Evolutionary conservation across 2,888 invertebrate species (phyloP), one percentile per base, ranked within the genome.

Genomic region (Sesamia inferens): DNA sequence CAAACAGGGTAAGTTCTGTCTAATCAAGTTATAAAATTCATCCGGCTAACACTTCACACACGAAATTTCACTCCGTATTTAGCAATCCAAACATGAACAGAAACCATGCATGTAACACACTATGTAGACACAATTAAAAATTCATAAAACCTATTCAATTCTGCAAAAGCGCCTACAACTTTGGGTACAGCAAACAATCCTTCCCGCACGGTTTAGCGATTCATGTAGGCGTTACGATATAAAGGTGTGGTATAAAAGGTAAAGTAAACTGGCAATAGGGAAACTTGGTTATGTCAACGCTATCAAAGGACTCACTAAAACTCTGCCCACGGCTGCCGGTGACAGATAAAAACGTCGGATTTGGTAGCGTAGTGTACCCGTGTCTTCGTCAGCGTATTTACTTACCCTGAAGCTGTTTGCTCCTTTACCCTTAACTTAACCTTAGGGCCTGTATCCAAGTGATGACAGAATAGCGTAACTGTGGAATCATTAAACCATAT

Each of bases 351-450:
- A 95, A 94, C 92, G 90, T 90, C 88, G 87, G 89, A 88, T 91
- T 90, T 92, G 89, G 89, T 90, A 88, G 89, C 86, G 90, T 93
- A 93, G 93, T 93, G 91, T 91, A 91, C 93, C 92, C 91, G 89
- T 90, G 92, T 90, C 94, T 92, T 92, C 93, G 94, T 96, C 96
- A 96, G 95, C 95, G 92, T 95, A 95, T 96, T 95, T 95, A 90
- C 95, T 92, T 92, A 92, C 94, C 95, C 94, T 84, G 91, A 85
- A 92, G 94, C 94, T 94, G 94, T 96, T 95, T 96, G 94, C 93
- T 93, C 92, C 93, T 93, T 91, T 91, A 93, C 94, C 94, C 94
- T 92, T 92, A 92, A 92, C 92, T 92, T 93, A 93, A 93, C 93
- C 92, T 91, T 87, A 79, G 79, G 79, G 75, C 63, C 76, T 58